Evolutionary conservation across 2,888 invertebrate species (phyloP).

Genomic region (Dasypolia templi): DNA sequence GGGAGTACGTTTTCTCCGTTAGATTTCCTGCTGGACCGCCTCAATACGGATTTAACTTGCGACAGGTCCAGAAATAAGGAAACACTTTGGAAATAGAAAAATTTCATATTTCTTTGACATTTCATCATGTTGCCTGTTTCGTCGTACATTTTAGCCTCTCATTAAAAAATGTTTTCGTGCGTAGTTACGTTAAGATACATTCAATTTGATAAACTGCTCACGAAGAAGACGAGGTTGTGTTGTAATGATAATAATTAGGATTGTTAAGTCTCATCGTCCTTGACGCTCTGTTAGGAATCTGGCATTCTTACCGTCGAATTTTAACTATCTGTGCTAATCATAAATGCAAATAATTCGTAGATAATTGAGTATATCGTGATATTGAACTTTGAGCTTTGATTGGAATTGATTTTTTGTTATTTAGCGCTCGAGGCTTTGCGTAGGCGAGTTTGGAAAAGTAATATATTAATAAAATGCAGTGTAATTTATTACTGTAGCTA

Average conservation of each 20-base stretch:
- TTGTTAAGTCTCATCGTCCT: slow-evolving; percentile 50
- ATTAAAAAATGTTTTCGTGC: slow-evolving; percentile 37
- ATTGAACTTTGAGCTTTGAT: slow-evolving; percentile 40
- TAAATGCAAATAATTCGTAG: slow-evolving; percentile 41
- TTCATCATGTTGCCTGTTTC: neutral
- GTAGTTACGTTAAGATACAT: slow-evolving; percentile 60
- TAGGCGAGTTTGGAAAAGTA: slow-evolving; percentile 33
- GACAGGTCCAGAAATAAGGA: slow-evolving; percentile 23
- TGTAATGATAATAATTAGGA: slow-evolving; percentile 56
- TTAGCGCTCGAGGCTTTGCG: slow-evolving; percentile 21
- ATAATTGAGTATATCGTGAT: slow-evolving; percentile 37
- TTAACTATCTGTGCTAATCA: slow-evolving; percentile 33
- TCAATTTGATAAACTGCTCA: slow-evolving; percentile 58
- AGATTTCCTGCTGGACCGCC: slow-evolving; percentile 37
- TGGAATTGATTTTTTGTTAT: slow-evolving; percentile 37
- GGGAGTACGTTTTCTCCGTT: slow-evolving; percentile 7
- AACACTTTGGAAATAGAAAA: slow-evolving; percentile 23
- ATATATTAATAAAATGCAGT: slow-evolving; percentile 24
- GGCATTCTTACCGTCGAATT: slow-evolving; percentile 20
- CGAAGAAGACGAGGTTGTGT: slow-evolving; percentile 59
- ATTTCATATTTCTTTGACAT: slow-evolving; percentile 18
- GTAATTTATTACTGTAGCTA: slow-evolving; percentile 22
- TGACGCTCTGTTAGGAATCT: slow-evolving; percentile 34
- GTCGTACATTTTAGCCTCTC: slow-evolving; percentile 3
- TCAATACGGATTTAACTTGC: slow-evolving; percentile 18